A percentile compares a stretch with the other conserved stretches of the same genome.
Conservation (phyloP, 2,797 vertebrate genomes). For the Prunella strophiata region DNA sequence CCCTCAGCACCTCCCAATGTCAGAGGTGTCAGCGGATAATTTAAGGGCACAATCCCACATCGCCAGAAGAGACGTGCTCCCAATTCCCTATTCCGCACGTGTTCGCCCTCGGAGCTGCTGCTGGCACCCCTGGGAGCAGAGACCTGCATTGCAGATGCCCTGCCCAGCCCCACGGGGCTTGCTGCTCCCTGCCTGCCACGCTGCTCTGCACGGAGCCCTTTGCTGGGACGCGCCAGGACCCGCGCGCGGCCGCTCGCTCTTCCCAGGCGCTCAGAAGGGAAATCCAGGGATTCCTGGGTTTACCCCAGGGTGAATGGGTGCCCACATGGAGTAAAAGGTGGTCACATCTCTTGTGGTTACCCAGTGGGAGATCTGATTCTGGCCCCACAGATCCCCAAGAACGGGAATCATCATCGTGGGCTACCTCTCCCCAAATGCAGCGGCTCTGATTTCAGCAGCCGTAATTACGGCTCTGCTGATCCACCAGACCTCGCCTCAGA, state of each 20-base stretch:
- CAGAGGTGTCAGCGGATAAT: constrained; percentile 63
- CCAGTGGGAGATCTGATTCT: fast-evolving
- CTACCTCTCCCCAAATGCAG: not conserved
- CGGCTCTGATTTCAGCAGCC: not conserved
- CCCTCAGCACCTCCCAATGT: constrained; percentile 62
- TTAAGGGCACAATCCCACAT: not conserved
- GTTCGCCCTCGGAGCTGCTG: not conserved
- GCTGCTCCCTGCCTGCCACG: fast-evolving
- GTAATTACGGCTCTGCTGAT: not conserved
- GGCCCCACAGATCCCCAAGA: not conserved
- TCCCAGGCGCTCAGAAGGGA: fast-evolving
- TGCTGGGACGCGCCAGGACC: fast-evolving
- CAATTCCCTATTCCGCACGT: not conserved
- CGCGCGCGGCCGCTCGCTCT: fast-evolving
- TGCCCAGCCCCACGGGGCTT: not conserved
- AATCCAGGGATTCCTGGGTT: not conserved
- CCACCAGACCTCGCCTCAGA: not conserved
- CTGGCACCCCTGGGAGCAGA: constrained; percentile 35
- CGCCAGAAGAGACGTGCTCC: not conserved
- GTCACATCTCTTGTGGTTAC: fast-evolving
- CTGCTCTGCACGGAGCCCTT: not conserved
- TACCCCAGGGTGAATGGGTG: fast-evolving
- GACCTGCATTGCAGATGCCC: constrained; percentile 51
- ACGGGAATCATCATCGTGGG: fast-evolving
- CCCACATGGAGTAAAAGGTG: not conserved